Percentiles rank a stretch among this genome's conserved stretches.
Evolutionary conservation across 2,888 invertebrate genomes (phyloP).

Genomic region (Phania funesta): DNA sequence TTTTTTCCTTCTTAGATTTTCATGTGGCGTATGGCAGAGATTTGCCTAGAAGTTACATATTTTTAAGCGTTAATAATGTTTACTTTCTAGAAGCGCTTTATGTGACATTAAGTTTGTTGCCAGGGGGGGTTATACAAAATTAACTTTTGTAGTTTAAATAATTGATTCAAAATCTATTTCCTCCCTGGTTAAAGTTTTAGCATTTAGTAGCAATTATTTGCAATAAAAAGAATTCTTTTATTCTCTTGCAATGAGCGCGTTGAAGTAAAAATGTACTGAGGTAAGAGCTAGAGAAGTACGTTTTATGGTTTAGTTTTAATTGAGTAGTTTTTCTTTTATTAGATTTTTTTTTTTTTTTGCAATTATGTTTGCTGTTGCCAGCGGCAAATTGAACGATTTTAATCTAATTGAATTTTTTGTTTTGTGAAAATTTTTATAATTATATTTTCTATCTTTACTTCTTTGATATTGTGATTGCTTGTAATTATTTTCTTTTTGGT

Average conservation of each 20-base stretch:
- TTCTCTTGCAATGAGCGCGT: neutral
- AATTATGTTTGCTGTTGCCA: slow-evolving; percentile 28
- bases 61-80: too few species aligned
- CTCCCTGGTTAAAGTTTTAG: neutral
- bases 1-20: neutral
- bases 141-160: neutral
- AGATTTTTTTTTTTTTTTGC: neutral
- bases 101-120: neutral
- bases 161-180: neutral
- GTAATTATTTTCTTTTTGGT: slow-evolving; percentile 18
- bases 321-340: neutral
- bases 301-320: neutral
- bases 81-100: too few species aligned
- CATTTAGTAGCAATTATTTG: neutral
- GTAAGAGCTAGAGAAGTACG: too few species aligned
- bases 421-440: slow-evolving; percentile 29
- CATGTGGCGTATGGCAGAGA: neutral
- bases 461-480: slow-evolving; percentile 10
- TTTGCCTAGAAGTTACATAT: too few species aligned
- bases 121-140: neutral
- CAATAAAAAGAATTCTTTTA: neutral
- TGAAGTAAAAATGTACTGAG: neutral
- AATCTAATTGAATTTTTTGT: slow-evolving; percentile 35
- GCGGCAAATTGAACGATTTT: slow-evolving; percentile 34
- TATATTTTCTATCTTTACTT: slow-evolving; percentile 36